Conservation (phyloP, 1,140 invertebrate genomes). For the Mamestra configurata region DNA sequence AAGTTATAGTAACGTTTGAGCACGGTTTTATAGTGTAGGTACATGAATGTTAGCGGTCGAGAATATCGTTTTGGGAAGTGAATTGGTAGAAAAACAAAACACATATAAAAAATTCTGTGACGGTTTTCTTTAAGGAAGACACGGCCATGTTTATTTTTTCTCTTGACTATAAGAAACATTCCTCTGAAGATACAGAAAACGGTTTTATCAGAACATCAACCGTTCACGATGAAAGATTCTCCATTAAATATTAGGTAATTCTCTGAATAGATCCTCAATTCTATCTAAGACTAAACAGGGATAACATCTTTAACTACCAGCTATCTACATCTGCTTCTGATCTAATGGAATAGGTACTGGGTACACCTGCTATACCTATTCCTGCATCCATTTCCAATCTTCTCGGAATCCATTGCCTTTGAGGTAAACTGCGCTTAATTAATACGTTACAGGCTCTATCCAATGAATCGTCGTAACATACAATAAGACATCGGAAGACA, state of each 20-base stretch:
- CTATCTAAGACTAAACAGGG: background rate
- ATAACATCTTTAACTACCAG: conserved; percentile 15
- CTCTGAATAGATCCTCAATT: too few relatives aligned
- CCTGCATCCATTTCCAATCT: conserved; percentile 32
- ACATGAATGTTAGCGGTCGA: background rate
- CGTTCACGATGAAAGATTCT: too few relatives aligned
- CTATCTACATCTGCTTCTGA: conserved; percentile 7
- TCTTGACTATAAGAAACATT: too few relatives aligned
- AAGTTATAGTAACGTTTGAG: conserved; percentile 26
- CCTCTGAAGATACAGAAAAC: too few relatives aligned
- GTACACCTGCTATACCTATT: background rate
- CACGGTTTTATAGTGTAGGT: background rate
- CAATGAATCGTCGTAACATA: conserved; percentile 18
- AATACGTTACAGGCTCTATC: conserved; percentile 28
- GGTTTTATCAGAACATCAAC: too few relatives aligned
- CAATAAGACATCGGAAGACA: background rate
- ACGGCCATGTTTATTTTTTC: too few relatives aligned
- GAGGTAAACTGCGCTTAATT: conserved; percentile 37
- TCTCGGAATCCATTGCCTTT: conserved; percentile 27
- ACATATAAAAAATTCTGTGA: too few relatives aligned
- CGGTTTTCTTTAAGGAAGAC: too few relatives aligned
- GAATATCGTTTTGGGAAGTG: background rate
- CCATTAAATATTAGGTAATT: too few relatives aligned
- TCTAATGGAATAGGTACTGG: background rate
- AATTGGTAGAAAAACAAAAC: background rate